phyloP scores from a whole-genome alignment of 1,140 invertebrate genomes.

The Physella acuta region DNA sequence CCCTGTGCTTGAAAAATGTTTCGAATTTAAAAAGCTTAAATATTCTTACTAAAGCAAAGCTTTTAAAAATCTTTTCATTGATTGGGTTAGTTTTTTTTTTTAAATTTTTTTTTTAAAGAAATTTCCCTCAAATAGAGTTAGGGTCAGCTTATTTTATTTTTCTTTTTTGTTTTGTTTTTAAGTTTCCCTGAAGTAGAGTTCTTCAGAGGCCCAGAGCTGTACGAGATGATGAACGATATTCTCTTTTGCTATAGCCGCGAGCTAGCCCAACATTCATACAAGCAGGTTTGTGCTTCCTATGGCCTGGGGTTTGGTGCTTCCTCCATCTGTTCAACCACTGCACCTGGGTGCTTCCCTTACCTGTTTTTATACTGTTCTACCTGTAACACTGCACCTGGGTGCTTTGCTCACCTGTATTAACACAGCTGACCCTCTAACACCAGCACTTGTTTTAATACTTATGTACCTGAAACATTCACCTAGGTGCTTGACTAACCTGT shows the following conservation, averaged over 20 bases:
- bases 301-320: no score
- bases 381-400: background rate
- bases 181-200: conserved; percentile 48
- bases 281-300: conserved; percentile 39
- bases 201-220: conserved; percentile 33
- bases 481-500: no score
- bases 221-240: conserved; percentile 41
- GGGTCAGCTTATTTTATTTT: no score
- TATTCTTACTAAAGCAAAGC: no score
- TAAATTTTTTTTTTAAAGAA: no score
- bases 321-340: background rate
- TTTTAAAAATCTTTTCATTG: no score
- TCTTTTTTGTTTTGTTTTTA: conserved; percentile 22
- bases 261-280: conserved; percentile 33
- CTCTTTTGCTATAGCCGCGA: conserved; percentile 40
- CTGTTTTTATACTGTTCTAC: conserved; percentile 53
- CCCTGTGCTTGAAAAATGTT: no score
- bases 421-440: background rate
- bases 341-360: conserved; percentile 29
- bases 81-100: no score
- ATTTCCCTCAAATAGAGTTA: no score
- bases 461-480: no score
- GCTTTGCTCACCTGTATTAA: conserved; percentile 1
- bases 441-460: no score
- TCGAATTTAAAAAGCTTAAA: no score